Evolutionary conservation across 1,140 invertebrate genomes (phyloP).

Genomic region (Leptinotarsa undecemlineata): DNA sequence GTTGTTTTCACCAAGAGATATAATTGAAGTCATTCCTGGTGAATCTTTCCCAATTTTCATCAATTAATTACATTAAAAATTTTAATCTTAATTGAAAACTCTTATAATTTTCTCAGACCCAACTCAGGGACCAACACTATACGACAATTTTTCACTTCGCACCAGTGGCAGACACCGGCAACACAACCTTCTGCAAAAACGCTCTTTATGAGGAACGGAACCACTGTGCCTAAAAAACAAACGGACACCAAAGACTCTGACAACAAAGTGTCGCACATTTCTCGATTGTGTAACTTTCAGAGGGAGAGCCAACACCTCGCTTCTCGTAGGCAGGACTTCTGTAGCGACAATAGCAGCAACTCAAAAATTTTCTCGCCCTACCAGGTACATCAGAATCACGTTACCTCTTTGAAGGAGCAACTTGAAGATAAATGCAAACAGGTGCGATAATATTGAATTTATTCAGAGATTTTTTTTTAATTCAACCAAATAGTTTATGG

Average conservation of each 20-base stretch:
- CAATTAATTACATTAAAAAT: not conserved
- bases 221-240: not conserved
- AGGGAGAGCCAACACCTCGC: not conserved
- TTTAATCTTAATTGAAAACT: not conserved
- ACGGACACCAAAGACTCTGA: not conserved
- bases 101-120: slow-evolving; percentile 18
- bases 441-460: not conserved
- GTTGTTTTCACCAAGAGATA: too few species aligned
- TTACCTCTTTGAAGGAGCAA: slow-evolving; percentile 30
- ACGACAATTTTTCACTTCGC: slow-evolving; percentile 38
- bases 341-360: slow-evolving; percentile 9
- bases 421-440: slow-evolving; percentile 11
- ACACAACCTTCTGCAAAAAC: not conserved
- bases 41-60: too few species aligned
- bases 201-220: slow-evolving; percentile 15
- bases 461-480: too few species aligned
- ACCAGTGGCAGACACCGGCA: slow-evolving; percentile 27
- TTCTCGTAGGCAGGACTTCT: not conserved
- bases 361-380: slow-evolving; percentile 38
- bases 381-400: slow-evolving; percentile 41
- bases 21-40: too few species aligned
- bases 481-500: too few species aligned
- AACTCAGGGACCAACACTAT: slow-evolving; percentile 27
- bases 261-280: slow-evolving; percentile 25
- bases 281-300: slow-evolving; percentile 34